Conservation (phyloP, 1,140 invertebrate genomes). For the Brachionus sp. region DNA sequence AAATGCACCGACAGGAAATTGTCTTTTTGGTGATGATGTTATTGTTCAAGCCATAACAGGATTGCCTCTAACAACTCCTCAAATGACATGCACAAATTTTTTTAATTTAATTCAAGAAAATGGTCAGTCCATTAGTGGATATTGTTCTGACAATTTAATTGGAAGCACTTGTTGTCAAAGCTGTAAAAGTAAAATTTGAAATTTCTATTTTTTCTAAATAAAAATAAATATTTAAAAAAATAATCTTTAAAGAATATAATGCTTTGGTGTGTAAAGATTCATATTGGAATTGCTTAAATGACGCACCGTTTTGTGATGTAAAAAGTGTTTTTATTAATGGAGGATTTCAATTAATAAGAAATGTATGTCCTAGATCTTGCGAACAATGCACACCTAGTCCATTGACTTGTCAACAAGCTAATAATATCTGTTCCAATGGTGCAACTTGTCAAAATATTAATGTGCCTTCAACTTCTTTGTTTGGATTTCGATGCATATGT, state of each 20-base stretch:
- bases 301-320: background rate
- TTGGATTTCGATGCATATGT: conserved; percentile 61
- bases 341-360: background rate
- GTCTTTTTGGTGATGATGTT: background rate
- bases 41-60: background rate
- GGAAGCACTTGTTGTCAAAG: conserved; percentile 12
- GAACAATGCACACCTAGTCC: background rate
- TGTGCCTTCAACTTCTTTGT: background rate
- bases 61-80: background rate
- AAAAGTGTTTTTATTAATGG: background rate
- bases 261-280: conserved; percentile 1
- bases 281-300: background rate
- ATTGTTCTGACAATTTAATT: background rate
- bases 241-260: conserved; percentile 12
- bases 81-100: conserved; percentile 9
- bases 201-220: background rate
- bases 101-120: background rate
- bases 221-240: background rate
- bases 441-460: conserved; percentile 49
- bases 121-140: conserved; percentile 1
- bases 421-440: conserved; percentile 50
- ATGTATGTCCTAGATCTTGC: background rate
- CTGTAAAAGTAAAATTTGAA: conserved; percentile 39
- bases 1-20: background rate
- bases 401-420: background rate